Base-by-base conservation (phyloP, 2,797 vertebrate genomes). In the Dendrocincla tyrannina region DNA sequence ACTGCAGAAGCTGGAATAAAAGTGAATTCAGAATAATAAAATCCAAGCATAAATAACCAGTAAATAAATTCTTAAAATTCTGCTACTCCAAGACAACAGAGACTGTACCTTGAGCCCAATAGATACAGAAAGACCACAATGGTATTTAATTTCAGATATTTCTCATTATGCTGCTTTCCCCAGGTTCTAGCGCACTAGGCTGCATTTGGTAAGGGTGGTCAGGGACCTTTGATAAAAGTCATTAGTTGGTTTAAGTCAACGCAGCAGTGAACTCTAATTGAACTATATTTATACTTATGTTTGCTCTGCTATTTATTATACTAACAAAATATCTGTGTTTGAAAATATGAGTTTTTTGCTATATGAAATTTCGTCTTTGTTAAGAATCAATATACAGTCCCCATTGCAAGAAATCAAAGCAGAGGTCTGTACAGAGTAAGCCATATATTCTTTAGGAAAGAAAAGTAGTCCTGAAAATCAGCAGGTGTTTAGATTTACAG, bases 401-500 rank as follows among this genome's bases (percentile, higher is more conserved):
- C 2, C 7, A 66, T 12, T 58, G 11, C 18, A 81, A 86, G 55
- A 87, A 87, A 79, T 60, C 49, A 63, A 28, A 81, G 8, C 24
- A 87, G n/a, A 62, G 1, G 9, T 55, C 20, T 59, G 13, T 76
- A 37, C 16, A 66, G 23, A 69, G 8, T 1, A 2, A 85, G 19
- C 2, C 1, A 1, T 23, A 39, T 10, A 41, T 56, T 18, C 32
- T 62, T 64, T 44, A 41, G 41, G 30, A 63, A 84, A 55, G 17
- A 50, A 91, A 85, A 80, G 13, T 17, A 56, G 14, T n/a, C 44
- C 32, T 74, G 53, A 78, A 90, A 87, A 79, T 49, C 37, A 74
- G 23, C n/a, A 89, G 23, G 20, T 82, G 30, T 83, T 91, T 82
- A 70, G 27, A 74, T 46, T 87, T 74, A 84, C 11, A 85, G 56